phyloP scores from a whole-genome alignment of 2,888 invertebrate genomes.

The Chesias legatella region DNA sequence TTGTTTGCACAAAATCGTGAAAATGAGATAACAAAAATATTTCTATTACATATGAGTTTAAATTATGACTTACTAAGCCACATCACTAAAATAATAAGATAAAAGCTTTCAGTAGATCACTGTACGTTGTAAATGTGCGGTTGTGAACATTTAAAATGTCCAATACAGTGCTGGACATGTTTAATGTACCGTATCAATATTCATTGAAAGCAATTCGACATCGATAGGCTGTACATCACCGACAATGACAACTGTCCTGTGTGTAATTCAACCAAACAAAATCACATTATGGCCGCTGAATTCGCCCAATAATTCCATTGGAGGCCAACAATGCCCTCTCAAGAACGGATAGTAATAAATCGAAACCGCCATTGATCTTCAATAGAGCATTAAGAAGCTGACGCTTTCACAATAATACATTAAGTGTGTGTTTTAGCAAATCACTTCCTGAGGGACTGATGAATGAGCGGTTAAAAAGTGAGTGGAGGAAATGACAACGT shows the following conservation, averaged over 20 bases:
- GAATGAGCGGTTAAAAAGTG: conserved; percentile 63
- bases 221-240: conserved; percentile 24
- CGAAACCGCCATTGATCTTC: conserved; percentile 67
- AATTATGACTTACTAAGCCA: too few species aligned
- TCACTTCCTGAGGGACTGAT: conserved; percentile 66
- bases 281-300: conserved; percentile 49
- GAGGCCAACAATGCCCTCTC: conserved; percentile 62
- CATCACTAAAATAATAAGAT: too few species aligned
- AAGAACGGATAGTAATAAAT: conserved; percentile 71
- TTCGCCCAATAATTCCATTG: conserved; percentile 63
- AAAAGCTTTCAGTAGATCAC: too few species aligned
- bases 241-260: conserved; percentile 29
- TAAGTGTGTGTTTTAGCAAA: conserved; percentile 77
- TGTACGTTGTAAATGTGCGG: too few species aligned
- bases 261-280: conserved; percentile 48
- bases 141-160: too few species aligned
- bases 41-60: background rate
- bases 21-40: too few species aligned
- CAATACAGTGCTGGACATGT: conserved; percentile 6
- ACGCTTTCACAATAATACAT: conserved; percentile 71
- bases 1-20: too few species aligned
- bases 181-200: conserved; percentile 20
- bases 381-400: conserved; percentile 71
- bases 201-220: conserved; percentile 23
- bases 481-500: conserved; percentile 75